phyloP scores from a whole-genome alignment of 2,113 vertebrate species.

The Crotalus horridus region DNA sequence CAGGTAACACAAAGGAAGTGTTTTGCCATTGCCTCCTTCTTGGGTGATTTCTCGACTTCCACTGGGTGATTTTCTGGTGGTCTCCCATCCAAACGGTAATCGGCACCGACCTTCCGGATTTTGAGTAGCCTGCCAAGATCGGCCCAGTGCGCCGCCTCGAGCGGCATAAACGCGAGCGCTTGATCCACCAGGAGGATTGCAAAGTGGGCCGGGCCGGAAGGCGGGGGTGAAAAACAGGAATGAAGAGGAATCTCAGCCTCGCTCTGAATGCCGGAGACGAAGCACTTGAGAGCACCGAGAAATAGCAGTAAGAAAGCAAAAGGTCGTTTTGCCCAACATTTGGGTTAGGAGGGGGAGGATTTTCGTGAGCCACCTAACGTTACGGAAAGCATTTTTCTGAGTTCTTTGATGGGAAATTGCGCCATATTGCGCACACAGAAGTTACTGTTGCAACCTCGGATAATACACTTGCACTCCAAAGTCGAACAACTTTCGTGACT shows the following conservation, averaged over 20 bases:
- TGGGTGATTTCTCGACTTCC: neutral
- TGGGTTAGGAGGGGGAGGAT: neutral
- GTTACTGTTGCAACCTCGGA: neutral
- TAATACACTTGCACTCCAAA: neutral
- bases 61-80: neutral
- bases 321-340: neutral
- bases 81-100: neutral
- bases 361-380: neutral
- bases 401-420: neutral
- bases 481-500: neutral
- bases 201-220: neutral
- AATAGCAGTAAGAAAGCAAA: neutral
- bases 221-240: neutral
- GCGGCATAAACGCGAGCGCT: neutral
- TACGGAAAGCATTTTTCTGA: neutral
- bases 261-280: neutral
- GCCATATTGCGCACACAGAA: neutral
- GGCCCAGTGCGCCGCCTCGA: neutral
- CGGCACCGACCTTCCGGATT: neutral
- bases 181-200: neutral
- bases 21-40: neutral
- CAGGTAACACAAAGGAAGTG: neutral
- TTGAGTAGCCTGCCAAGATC: neutral
- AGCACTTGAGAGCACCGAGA: neutral
- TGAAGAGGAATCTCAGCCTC: neutral